Percentiles rank a stretch among this genome's conserved stretches.
phyloP scores from a whole-genome alignment of 1,140 invertebrate species.

The Akabosia matsudoensis region DNA sequence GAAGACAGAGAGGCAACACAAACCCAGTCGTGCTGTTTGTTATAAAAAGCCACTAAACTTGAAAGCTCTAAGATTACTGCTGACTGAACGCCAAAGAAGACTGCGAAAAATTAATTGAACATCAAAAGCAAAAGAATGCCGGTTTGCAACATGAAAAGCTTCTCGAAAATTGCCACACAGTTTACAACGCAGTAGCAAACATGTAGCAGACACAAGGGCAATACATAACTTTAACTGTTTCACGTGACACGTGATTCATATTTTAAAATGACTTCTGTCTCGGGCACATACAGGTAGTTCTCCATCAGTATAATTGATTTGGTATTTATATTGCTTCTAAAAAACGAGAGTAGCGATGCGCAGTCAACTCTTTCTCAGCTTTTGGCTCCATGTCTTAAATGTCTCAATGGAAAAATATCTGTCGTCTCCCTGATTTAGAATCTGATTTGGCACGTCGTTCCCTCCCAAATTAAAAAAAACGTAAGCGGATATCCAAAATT shows the following conservation, averaged over 20 bases:
- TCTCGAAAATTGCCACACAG: too few relatives aligned
- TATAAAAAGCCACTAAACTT: background rate
- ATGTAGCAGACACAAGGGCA: too few relatives aligned
- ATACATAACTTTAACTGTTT: too few relatives aligned
- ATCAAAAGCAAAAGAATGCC: too few relatives aligned
- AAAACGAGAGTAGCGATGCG: too few relatives aligned
- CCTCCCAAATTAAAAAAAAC: background rate
- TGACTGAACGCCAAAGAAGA: background rate
- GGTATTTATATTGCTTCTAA: too few relatives aligned
- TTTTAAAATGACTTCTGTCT: too few relatives aligned
- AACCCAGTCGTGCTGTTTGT: background rate
- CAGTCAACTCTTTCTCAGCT: background rate
- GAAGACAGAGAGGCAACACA: background rate
- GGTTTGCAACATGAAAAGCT: too few relatives aligned
- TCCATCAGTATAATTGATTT: too few relatives aligned
- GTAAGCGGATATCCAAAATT: conserved; percentile 10
- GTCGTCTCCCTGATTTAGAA: conserved; percentile 5
- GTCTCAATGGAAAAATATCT: background rate
- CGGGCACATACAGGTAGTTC: too few relatives aligned
- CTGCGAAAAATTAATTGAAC: background rate
- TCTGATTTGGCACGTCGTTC: conserved; percentile 2
- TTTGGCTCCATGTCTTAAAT: background rate
- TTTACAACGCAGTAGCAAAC: too few relatives aligned
- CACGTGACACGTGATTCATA: too few relatives aligned
- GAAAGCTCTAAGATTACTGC: background rate